phyloP scores from a whole-genome alignment of 2,888 invertebrate genomes.

The Diarsia rubi region DNA sequence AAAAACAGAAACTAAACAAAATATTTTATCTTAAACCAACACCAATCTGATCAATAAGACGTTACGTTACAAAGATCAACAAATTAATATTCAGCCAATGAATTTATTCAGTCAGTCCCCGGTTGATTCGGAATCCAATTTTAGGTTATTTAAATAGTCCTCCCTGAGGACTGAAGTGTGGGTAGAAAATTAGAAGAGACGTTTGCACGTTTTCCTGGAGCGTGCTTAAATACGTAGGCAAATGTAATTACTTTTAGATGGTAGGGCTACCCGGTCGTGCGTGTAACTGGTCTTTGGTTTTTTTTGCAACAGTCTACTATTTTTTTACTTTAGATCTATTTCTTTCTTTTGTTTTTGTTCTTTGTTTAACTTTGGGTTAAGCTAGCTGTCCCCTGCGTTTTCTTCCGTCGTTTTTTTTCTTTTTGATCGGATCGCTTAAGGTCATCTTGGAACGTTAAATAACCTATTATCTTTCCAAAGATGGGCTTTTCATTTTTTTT shows the following conservation, averaged over 20 bases:
- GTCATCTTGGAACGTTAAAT: background rate
- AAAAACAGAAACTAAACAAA: conserved; percentile 12
- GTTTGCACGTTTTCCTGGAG: conserved; percentile 80
- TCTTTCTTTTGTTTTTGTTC: background rate
- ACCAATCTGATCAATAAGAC: conserved; percentile 58
- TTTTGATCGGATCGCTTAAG: background rate
- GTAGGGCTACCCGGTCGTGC: conserved; percentile 65
- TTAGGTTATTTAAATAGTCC: conserved; percentile 83
- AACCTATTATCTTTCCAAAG: background rate
- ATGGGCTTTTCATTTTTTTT: too few species aligned
- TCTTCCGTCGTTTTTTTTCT: background rate
- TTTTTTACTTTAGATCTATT: background rate
- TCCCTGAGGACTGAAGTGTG: conserved; percentile 70
- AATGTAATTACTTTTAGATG: conserved; percentile 83
- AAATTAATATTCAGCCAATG: conserved; percentile 72
- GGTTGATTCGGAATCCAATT: conserved; percentile 81
- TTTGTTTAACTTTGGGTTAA: background rate
- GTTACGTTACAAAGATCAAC: conserved; percentile 68
- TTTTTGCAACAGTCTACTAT: background rate
- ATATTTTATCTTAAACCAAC: conserved; percentile 41
- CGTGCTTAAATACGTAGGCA: conserved; percentile 81
- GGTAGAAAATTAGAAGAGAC: conserved; percentile 78
- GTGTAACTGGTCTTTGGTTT: background rate
- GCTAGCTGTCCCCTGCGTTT: background rate
- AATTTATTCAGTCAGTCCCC: conserved; percentile 70